Evolutionary conservation across 1,140 invertebrate genomes (phyloP), one percentile per base, ranked within the genome.

Genomic region (Leptinotarsa lineolata): DNA sequence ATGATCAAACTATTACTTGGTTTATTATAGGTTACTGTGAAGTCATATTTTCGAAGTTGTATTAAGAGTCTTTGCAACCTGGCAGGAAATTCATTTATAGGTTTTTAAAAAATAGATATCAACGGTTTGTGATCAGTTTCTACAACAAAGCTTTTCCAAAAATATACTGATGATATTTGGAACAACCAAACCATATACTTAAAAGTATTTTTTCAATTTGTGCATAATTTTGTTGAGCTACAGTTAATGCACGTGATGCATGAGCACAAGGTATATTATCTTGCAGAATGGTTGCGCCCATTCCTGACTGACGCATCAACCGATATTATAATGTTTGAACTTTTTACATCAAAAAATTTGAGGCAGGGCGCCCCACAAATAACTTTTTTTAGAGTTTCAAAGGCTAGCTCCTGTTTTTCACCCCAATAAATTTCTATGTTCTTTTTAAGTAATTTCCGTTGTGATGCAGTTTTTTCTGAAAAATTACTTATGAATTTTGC

Each of bases 381-480:
- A 8, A 54, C 3, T 4, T 54, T 54, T 54, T 54, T 54, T 12
- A 16, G n/a, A 1, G 2, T 54, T 54, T 54, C 48, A 54, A 13
- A 54, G n/a, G 5, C n/a, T 16, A 16, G 48, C 48, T n/a, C n/a
- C 13, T 16, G 48, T 54, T 16, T 16, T 54, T 16, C n/a, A 54
- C 48, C 48, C 48, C 5, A 54, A n/a, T 13, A 46, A 2, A 16
- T 46, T 46, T 46, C 15, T 48, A 78, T 74, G 70, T 81, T 77
- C 44, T 83, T 79, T 78, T 80, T 75, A 54, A 73, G 24, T 22
- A 86, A 79, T 48, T 84, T 73, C 13, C 73, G 76, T 20, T 67
- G 45, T 16, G 65, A 44, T 21, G 58, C 73, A 71, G 84, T 68
- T 30, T 78, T 74, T 72, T 66, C 77, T 59, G 70, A 80, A 75